These are phyloP conservation scores for Thrips palmi DNA, from an alignment of 1,140 invertebrate genomes.

Conservation along the genomic window DNA sequence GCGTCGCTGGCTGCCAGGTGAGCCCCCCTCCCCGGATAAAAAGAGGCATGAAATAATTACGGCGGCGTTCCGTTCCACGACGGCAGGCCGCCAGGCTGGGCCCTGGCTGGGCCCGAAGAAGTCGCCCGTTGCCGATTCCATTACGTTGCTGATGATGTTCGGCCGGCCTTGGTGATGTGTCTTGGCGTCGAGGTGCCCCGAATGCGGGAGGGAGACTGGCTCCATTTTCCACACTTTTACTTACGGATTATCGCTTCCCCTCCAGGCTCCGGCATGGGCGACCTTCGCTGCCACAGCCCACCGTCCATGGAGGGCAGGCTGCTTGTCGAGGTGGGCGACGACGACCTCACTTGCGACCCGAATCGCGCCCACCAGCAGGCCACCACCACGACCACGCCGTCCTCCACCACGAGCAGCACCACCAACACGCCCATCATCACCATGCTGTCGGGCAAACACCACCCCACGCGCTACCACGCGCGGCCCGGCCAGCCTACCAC, in stretches of 20 bases:
- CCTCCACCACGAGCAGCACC: conserved; percentile 23
- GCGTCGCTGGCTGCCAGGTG: conserved; percentile 46
- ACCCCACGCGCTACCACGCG: too few relatives aligned
- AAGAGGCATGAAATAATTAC: too few relatives aligned
- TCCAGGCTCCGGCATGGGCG: conserved; percentile 32
- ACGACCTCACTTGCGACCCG: conserved; percentile 55
- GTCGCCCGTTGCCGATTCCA: too few relatives aligned
- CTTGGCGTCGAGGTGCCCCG: too few relatives aligned
- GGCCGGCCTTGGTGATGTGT: too few relatives aligned
- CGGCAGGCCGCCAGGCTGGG: too few relatives aligned
- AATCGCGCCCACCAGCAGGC: conserved; percentile 28
- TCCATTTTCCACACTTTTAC: too few relatives aligned
- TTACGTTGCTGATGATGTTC: too few relatives aligned
- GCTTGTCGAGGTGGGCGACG: conserved; percentile 53
- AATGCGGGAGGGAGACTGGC: too few relatives aligned
- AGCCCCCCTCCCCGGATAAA: too few relatives aligned
- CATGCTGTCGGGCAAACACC: conserved; percentile 22
- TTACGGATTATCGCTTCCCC: conserved; percentile 24
- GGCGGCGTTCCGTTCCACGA: too few relatives aligned
- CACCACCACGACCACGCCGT: conserved; percentile 27
- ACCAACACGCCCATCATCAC: conserved; percentile 21
- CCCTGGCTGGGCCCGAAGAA: too few relatives aligned
- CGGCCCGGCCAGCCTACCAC: conserved; percentile 36
- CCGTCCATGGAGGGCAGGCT: conserved; percentile 42
- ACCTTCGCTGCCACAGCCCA: conserved; percentile 47